Evolutionary conservation across 2,797 vertebrate species (phyloP).

Genomic region (Rhodeus uyekii): DNA sequence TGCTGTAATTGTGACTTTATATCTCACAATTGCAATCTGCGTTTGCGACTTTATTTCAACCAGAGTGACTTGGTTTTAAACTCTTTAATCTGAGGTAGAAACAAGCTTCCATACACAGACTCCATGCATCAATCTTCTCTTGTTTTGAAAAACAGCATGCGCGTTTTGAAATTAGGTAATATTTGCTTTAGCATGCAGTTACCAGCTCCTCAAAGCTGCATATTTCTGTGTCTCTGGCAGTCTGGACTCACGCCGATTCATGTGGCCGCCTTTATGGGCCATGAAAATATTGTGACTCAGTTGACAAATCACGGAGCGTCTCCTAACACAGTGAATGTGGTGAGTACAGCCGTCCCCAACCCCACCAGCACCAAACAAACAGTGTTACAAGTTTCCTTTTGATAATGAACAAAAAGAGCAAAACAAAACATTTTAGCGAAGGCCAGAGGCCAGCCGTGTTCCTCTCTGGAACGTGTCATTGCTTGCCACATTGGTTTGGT

Average conservation of each 20-base stretch:
- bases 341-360: conserved; percentile 60
- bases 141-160: neutral
- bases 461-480: conserved; percentile 31
- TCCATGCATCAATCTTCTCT: neutral
- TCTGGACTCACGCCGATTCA: conserved; percentile 98
- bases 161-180: conserved; percentile 29
- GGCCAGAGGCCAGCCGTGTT: neutral
- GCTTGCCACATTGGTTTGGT: conserved; percentile 10
- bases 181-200: conserved; percentile 28
- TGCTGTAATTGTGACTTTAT: too few relatives aligned
- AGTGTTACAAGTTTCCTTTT: neutral
- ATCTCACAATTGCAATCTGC: too few relatives aligned
- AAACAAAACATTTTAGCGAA: conserved; percentile 34
- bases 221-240: conserved; percentile 68
- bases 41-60: neutral
- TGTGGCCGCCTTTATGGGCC: conserved; percentile 99
- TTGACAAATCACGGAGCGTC: conserved; percentile 94
- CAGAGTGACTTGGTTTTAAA: neutral
- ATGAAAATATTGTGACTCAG: conserved; percentile 97
- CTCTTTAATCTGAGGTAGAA: neutral
- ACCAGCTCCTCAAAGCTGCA: conserved; percentile 35
- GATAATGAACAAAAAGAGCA: conserved; percentile 16
- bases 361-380: conserved; percentile 8
- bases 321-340: conserved; percentile 87
- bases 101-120: neutral